Evolutionary conservation across 2,888 invertebrate genomes (phyloP), one percentile per base, ranked within the genome.

Genomic region (Cataglyphis albicans): DNA sequence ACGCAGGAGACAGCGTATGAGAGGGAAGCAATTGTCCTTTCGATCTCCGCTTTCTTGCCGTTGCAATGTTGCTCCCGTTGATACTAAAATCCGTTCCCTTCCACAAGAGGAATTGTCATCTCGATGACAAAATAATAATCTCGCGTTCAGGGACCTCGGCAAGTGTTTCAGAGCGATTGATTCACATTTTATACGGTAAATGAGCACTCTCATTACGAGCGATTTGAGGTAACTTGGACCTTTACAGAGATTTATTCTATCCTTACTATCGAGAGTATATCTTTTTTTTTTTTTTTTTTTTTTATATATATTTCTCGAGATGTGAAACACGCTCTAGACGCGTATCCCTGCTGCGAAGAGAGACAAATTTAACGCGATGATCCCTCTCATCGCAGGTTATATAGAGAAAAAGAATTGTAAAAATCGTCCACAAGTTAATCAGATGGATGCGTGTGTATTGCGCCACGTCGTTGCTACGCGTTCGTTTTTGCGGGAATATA

Each of bases 1-100:
- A 70, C 84, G n/a, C 55, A 85, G 86, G 81, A 75, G 35, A 55
- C 64, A 84, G 86, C 85, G 87, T 84, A 84, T 76, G 72, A 35
- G 61, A 12, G 41, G 35, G 52, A 84, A 82, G 85, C 85, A 87
- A 88, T 88, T 87, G 86, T 65, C 38, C 63, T 18, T 75, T 38
- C 35, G 21, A 52, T 52, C 52, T 75, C 65, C 35, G 52, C 52
- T 52, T 9, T 9, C 64, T 48, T 35, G 35, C 18, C 35, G 64
- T 25, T 1, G 44, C 12, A 52, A 75, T 35, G 52, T 52, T 25
- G 25, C 48, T 6, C 35, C 15, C 35, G 15, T 9, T 35, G 48
- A 48, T 48, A 35, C 48, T 10, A 63, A 52, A 64, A 64, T 35
- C 52, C 63, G 15, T n/a, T 52, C 18, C 5, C 7, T 18, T 25